Evolutionary conservation across 2,888 invertebrate species (phyloP).

Genomic region (Spilosoma lubricipeda): DNA sequence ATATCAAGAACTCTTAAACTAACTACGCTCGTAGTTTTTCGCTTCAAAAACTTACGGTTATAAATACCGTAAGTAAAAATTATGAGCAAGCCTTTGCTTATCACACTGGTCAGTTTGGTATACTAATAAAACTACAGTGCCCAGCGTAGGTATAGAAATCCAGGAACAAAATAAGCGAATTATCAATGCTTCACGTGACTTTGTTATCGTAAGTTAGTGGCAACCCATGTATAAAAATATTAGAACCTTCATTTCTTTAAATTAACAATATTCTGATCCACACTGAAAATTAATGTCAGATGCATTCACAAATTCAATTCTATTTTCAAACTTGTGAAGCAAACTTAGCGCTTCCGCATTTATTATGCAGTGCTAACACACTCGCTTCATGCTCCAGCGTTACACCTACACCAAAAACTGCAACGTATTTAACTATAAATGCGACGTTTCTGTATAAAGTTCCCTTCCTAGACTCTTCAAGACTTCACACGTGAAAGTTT

Average conservation of each 20-base stretch:
- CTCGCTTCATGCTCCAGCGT: neutral
- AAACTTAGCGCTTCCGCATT: slow-evolving; percentile 42
- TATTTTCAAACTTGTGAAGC: slow-evolving; percentile 41
- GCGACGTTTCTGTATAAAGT: slow-evolving; percentile 38
- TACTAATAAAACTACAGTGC: too few species aligned
- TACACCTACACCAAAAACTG: slow-evolving; percentile 40
- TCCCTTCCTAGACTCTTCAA: slow-evolving; percentile 29
- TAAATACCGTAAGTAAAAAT: neutral
- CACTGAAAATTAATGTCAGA: slow-evolving; percentile 7
- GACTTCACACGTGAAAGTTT: slow-evolving; percentile 31
- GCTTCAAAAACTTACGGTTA: neutral
- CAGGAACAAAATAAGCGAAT: neutral
- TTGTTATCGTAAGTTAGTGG: too few species aligned
- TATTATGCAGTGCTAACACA: slow-evolving; percentile 52
- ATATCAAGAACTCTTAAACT: neutral
- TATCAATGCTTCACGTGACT: neutral
- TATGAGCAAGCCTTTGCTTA: neutral
- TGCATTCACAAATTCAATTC: slow-evolving; percentile 39
- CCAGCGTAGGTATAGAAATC: too few species aligned
- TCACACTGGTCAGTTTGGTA: neutral
- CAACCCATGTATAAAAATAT: neutral
- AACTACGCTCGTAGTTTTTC: neutral
- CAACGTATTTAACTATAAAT: slow-evolving; percentile 28
- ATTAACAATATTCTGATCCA: neutral
- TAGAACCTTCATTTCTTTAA: neutral